Conservation (phyloP, 2,113 vertebrate species). For the Cheirogaleus medius region DNA sequence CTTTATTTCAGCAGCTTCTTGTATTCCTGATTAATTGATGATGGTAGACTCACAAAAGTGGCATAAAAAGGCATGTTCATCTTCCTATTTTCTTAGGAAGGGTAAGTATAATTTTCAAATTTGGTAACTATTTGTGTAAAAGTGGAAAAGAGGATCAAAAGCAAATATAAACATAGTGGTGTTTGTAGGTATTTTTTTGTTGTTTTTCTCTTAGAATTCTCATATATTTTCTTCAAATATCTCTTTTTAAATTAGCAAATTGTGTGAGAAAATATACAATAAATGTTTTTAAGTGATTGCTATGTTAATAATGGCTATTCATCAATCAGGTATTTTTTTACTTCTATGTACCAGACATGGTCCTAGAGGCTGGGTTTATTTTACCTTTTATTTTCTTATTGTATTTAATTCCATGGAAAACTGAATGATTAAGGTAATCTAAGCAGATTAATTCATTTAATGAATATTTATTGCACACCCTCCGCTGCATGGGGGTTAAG, state of each 20-base stretch:
- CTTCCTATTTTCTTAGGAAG: neutral
- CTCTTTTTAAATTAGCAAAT: neutral
- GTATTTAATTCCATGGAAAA: neutral
- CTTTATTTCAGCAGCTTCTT: neutral
- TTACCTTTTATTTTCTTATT: neutral
- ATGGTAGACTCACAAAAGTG: neutral
- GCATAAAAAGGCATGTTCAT: neutral
- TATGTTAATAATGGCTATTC: neutral
- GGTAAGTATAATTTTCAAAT: neutral
- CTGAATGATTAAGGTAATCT: neutral
- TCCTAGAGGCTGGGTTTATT: neutral
- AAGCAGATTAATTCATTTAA: neutral
- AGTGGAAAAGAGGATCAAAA: neutral
- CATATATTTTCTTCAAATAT: conserved; percentile 1
- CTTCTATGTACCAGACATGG: neutral
- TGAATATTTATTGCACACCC: neutral
- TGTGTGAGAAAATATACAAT: neutral
- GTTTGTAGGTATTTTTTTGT: neutral
- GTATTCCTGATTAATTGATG: neutral
- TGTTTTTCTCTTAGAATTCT: neutral
- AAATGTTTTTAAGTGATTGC: neutral
- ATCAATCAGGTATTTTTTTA: neutral
- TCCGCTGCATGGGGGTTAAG: neutral
- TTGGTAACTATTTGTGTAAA: neutral
- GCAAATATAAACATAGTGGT: neutral